phyloP scores from a whole-genome alignment of 2,113 vertebrate species.

The Rattus rattus region DNA sequence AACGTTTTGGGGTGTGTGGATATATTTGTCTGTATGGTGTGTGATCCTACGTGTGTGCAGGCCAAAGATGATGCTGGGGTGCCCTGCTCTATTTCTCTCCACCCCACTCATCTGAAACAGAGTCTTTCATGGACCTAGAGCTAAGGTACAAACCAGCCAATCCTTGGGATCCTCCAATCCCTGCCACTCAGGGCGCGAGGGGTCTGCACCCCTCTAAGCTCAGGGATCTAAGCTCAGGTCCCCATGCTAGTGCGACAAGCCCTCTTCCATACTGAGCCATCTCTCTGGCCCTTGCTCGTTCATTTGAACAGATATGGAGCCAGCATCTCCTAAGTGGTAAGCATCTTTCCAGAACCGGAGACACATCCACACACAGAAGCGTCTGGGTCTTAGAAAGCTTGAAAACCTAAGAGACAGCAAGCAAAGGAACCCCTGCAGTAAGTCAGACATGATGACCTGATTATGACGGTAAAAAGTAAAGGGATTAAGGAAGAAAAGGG shows the following conservation, averaged over 20 bases:
- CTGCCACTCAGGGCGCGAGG: too few relatives aligned
- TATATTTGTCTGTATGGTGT: background rate
- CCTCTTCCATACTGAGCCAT: background rate
- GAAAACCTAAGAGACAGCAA: background rate
- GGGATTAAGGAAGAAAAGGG: background rate
- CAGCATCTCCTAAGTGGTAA: background rate
- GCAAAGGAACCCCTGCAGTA: background rate
- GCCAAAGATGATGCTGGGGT: background rate
- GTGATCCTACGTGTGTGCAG: background rate
- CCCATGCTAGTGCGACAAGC: too few relatives aligned
- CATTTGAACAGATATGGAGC: background rate
- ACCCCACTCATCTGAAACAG: background rate
- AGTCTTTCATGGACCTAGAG: background rate
- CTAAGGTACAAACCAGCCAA: too few relatives aligned
- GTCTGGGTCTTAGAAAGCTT: slow-evolving; percentile 17
- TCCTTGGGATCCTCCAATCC: background rate
- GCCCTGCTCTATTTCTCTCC: background rate
- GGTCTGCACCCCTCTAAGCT: too few relatives aligned
- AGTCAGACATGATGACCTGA: background rate
- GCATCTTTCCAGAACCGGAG: background rate
- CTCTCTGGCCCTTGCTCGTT: background rate
- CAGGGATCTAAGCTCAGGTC: too few relatives aligned
- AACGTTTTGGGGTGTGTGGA: too few relatives aligned
- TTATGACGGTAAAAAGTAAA: background rate
- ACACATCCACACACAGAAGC: background rate